These are phyloP conservation scores for Hestina assimilis DNA, from an alignment of 1,140 invertebrate species.

Conservation along the genomic window DNA sequence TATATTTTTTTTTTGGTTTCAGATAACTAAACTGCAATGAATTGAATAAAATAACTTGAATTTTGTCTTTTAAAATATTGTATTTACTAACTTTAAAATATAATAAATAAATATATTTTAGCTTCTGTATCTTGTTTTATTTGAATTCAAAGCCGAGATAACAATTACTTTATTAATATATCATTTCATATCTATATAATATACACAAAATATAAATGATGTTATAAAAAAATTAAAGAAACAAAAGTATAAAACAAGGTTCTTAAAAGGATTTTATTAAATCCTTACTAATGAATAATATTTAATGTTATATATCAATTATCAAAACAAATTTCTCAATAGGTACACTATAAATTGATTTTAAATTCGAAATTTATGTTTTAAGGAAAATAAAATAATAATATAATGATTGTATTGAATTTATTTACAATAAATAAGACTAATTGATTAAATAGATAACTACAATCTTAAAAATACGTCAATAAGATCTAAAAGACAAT, in stretches of 20 bases:
- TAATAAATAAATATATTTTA: constrained; percentile 8
- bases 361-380: not conserved
- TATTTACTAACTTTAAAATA: not conserved
- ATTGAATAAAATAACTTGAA: not conserved
- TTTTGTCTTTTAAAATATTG: no score
- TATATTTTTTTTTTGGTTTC: not conserved
- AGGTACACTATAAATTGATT: not conserved
- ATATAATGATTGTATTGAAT: constrained; percentile 38
- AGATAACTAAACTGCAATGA: not conserved
- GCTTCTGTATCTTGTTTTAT: not conserved
- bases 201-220: no score
- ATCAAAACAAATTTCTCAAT: not conserved
- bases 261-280: no score
- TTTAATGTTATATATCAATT: no score
- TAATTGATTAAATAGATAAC: constrained; percentile 37
- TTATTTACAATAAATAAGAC: constrained; percentile 63
- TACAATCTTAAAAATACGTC: constrained; percentile 29
- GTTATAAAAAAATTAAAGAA: no score
- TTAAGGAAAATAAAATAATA: constrained; percentile 38
- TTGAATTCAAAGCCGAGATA: not conserved
- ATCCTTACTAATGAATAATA: no score
- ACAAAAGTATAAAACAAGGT: no score
- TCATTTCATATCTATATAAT: no score
- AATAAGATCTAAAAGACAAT: constrained; percentile 28
- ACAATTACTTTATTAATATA: no score